phyloP scores from a whole-genome alignment of 2,113 vertebrate genomes.

The Paradisaea rubra region DNA sequence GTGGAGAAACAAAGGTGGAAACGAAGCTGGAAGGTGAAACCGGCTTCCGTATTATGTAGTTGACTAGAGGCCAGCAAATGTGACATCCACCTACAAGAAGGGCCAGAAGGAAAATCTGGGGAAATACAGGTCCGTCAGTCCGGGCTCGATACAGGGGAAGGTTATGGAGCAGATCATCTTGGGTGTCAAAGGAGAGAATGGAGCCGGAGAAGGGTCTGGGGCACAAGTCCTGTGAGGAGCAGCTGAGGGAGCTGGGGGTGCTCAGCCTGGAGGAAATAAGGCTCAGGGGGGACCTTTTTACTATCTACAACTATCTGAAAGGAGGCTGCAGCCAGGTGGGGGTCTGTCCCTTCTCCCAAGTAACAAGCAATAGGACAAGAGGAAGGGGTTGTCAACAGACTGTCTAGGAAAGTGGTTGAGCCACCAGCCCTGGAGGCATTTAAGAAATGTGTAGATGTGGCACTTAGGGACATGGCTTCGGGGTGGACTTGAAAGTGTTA shows the following conservation, averaged over 20 bases:
- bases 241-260: not conserved
- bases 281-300: not conserved
- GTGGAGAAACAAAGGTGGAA: not conserved
- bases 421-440: not conserved
- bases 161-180: not conserved
- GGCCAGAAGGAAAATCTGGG: not conserved
- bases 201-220: not conserved
- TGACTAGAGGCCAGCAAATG: not conserved
- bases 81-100: not conserved
- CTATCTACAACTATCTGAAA: not conserved
- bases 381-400: not conserved
- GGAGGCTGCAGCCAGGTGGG: not conserved
- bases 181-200: not conserved
- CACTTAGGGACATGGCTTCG: not conserved
- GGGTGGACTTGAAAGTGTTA: not conserved
- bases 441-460: not conserved
- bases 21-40: not conserved
- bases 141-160: rapidly evolving
- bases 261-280: not conserved
- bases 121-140: not conserved
- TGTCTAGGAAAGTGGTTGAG: not conserved
- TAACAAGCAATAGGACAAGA: rapidly evolving
- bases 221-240: not conserved
- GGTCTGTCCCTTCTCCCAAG: not conserved
- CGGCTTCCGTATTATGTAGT: not conserved